These are phyloP conservation scores for Diadophis punctatus DNA, from an alignment of 2,113 vertebrate species.

Conservation along the genomic window DNA sequence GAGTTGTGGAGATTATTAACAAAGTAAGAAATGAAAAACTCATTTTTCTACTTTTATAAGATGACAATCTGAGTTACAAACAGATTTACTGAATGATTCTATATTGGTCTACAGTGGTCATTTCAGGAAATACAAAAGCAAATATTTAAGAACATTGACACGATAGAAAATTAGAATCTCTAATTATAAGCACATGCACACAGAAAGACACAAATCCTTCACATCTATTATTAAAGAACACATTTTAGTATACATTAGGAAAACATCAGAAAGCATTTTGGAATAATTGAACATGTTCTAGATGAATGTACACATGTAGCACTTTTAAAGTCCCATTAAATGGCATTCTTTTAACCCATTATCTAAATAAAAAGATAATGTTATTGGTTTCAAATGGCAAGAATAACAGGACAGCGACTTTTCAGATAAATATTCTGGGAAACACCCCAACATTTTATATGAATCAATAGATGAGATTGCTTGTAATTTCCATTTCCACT, in stretches of 20 bases:
- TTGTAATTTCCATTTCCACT: slow-evolving; percentile 9
- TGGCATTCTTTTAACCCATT: background rate
- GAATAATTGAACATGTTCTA: background rate
- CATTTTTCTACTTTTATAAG: slow-evolving; percentile 12
- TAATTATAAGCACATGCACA: background rate
- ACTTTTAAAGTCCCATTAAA: slow-evolving; percentile 15
- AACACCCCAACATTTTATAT: background rate
- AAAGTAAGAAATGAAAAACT: slow-evolving; percentile 31
- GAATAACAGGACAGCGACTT: background rate
- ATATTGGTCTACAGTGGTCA: background rate
- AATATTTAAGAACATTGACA: background rate
- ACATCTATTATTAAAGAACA: background rate
- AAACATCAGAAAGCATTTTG: background rate
- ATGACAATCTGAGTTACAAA: slow-evolving; percentile 25
- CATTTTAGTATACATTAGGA: background rate
- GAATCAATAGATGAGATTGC: background rate
- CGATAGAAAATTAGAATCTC: background rate
- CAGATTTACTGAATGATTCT: background rate
- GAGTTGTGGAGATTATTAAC: slow-evolving; percentile 14
- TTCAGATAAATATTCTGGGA: background rate
- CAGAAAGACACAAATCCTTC: background rate
- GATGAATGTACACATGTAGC: background rate
- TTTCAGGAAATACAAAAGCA: background rate
- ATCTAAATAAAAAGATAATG: background rate
- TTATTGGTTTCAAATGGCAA: background rate